Percentiles rank a stretch among this genome's conserved stretches.
Evolutionary conservation across 2,888 invertebrate genomes (phyloP).

Genomic region (Parasteatoda lunata): DNA sequence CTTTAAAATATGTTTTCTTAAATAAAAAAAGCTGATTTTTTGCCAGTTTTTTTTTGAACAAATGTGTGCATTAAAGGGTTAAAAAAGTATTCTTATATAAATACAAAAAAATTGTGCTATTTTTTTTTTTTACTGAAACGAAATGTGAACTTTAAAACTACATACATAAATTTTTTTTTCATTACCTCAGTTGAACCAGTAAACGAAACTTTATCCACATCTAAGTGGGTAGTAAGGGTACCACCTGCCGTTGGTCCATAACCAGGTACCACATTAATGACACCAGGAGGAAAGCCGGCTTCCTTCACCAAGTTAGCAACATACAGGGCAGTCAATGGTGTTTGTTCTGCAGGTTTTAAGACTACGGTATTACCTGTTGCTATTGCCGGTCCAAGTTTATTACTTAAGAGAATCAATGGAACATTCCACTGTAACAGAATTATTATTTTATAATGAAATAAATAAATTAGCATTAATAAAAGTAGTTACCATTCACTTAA

Average conservation of each 20-base stretch:
- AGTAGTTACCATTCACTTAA: too few species aligned
- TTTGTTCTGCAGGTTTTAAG: conserved; percentile 75
- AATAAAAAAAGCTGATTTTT: too few species aligned
- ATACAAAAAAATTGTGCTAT: too few species aligned
- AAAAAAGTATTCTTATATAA: too few species aligned
- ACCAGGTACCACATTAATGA: conserved; percentile 75
- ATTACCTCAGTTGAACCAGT: conserved; percentile 74
- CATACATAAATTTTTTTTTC: too few species aligned
- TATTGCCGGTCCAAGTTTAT: conserved; percentile 76
- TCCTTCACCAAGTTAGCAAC: conserved; percentile 73
- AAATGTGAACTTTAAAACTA: too few species aligned
- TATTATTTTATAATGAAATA: too few species aligned
- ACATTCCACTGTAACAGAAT: conserved; percentile 75
- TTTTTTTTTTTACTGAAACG: too few species aligned
- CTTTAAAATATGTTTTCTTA: too few species aligned
- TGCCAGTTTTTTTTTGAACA: too few species aligned
- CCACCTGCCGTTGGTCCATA: conserved; percentile 75
- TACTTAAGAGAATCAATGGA: conserved; percentile 79
- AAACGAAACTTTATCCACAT: conserved; percentile 75
- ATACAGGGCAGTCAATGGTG: conserved; percentile 75
- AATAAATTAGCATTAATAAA: too few species aligned
- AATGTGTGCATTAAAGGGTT: too few species aligned
- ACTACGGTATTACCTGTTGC: conserved; percentile 75
- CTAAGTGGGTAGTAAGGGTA: conserved; percentile 74
- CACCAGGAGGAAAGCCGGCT: conserved; percentile 74